Conservation (phyloP, 1,140 invertebrate genomes). For the Drosophila azteca region DNA sequence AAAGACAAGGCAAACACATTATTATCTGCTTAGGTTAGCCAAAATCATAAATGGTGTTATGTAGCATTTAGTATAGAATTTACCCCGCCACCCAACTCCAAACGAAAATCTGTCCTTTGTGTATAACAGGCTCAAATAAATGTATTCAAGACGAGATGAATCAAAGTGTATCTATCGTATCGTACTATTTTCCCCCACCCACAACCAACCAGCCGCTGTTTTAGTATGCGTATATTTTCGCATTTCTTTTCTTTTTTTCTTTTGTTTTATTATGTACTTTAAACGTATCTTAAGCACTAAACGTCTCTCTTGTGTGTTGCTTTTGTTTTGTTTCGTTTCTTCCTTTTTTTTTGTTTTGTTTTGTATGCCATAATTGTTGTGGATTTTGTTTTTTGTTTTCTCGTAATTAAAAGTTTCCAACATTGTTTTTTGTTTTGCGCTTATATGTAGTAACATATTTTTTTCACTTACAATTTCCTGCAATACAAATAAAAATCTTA, state of each 20-base stretch:
- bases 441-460: conserved; percentile 81
- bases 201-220: not conserved
- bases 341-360: conserved; percentile 33
- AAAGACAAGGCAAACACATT: conserved; percentile 26
- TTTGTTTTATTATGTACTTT: conserved; percentile 56
- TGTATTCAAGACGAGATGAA: conserved; percentile 42
- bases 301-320: conserved; percentile 51
- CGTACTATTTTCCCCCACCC: not conserved
- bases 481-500: conserved; percentile 81
- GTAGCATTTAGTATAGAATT: conserved; percentile 74
- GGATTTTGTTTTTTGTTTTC: conserved; percentile 22
- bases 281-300: conserved; percentile 49
- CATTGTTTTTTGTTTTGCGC: conserved; percentile 70
- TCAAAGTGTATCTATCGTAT: not conserved
- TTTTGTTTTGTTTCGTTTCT: conserved; percentile 57
- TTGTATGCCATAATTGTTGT: conserved; percentile 64
- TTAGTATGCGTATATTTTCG: not conserved
- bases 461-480: conserved; percentile 75
- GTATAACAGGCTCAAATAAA: conserved; percentile 72
- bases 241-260: conserved; percentile 34
- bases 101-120: conserved; percentile 42
- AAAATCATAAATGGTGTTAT: conserved; percentile 61
- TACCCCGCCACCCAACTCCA: conserved; percentile 55
- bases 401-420: conserved; percentile 75
- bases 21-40: conserved; percentile 54